Conservation (phyloP, 2,888 invertebrate species). For the Drosophila prolongata region DNA sequence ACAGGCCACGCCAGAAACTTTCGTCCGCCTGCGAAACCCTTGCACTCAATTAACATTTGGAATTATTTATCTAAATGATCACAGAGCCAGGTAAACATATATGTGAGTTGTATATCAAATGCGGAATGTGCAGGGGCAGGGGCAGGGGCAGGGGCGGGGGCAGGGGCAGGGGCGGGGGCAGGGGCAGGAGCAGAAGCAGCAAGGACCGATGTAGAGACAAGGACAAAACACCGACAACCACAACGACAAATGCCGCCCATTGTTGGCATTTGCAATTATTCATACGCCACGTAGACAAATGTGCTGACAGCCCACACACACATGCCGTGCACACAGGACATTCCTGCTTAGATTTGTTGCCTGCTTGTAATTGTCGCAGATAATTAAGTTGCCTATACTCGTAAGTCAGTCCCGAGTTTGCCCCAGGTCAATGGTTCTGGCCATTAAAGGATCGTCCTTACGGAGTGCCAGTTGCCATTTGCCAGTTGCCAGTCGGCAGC, state of each 20-base stretch:
- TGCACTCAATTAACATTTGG: conserved; percentile 78
- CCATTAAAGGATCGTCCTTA: conserved; percentile 22
- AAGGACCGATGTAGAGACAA: background rate
- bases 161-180: conserved; percentile 40
- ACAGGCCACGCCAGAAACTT: conserved; percentile 51
- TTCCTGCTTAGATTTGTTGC: conserved; percentile 75
- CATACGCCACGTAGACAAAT: conserved; percentile 81
- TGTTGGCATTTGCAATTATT: conserved; percentile 79
- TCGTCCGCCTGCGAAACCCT: conserved; percentile 62
- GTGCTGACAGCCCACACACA: conserved; percentile 66
- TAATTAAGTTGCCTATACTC: conserved; percentile 73
- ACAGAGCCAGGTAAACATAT: conserved; percentile 30
- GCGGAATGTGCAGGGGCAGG: conserved; percentile 27
- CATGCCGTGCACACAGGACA: conserved; percentile 47
- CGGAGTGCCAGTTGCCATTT: background rate
- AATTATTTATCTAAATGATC: conserved; percentile 78
- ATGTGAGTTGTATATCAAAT: conserved; percentile 46
- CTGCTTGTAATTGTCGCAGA: conserved; percentile 77
- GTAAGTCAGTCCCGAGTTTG: conserved; percentile 44
- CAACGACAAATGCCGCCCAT: conserved; percentile 66
- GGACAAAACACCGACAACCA: conserved; percentile 13
- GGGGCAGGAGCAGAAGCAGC: background rate
- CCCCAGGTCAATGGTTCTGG: conserved; percentile 30
- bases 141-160: conserved; percentile 20
- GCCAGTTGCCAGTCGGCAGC: background rate